Conservation (phyloP, 2,888 invertebrate genomes). For the Lasioglossum leucozonium region DNA sequence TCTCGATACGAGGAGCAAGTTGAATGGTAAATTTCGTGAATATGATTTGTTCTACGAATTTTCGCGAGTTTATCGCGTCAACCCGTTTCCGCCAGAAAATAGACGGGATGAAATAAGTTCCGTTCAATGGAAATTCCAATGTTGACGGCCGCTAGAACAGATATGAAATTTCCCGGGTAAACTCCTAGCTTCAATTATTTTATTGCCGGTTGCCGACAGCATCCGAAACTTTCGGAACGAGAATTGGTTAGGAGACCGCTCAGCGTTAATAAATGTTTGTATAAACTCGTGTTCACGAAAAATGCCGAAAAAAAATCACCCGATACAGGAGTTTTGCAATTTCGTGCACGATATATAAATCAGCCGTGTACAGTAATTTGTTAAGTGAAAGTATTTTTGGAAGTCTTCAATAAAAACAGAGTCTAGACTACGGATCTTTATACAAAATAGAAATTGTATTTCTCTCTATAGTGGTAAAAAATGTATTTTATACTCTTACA, state of each 20-base stretch:
- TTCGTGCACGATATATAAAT: background rate
- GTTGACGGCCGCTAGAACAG: constrained; percentile 18
- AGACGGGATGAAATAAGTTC: constrained; percentile 11
- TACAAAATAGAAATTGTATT: no score
- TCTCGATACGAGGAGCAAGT: background rate
- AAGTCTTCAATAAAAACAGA: background rate
- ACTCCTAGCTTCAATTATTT: constrained; percentile 22
- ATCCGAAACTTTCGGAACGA: background rate
- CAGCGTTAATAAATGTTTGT: constrained; percentile 1
- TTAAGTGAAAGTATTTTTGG: background rate
- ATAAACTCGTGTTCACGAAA: background rate
- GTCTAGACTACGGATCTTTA: no score
- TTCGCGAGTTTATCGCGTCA: constrained; percentile 10
- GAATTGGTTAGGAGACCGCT: background rate
- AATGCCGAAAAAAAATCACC: background rate
- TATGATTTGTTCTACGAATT: constrained; percentile 1
- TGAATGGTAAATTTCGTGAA: background rate
- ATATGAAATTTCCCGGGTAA: constrained; percentile 24
- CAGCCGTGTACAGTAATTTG: background rate
- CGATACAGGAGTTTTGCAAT: background rate
- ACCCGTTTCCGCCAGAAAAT: background rate
- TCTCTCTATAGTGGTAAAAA: no score
- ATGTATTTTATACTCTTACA: no score
- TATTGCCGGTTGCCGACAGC: constrained; percentile 15
- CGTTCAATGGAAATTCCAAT: constrained; percentile 25